These are phyloP conservation scores for Lycodopsis pacificus DNA, from an alignment of 2,797 vertebrate species.

Conservation along the genomic window DNA sequence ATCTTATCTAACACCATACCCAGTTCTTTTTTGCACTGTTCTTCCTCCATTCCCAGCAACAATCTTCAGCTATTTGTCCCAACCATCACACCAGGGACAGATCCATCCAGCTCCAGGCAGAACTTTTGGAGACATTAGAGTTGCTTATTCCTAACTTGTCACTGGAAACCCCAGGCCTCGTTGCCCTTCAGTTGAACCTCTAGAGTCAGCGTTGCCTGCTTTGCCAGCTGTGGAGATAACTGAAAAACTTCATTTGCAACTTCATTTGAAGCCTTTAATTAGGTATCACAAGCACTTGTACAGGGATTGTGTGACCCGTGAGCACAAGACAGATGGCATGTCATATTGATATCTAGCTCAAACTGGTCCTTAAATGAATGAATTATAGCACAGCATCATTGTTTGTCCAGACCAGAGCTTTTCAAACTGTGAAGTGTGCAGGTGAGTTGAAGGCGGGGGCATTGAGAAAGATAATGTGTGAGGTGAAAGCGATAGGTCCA, in stretches of 20 bases:
- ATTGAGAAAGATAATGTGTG: background rate
- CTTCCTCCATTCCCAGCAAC: background rate
- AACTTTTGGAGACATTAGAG: constrained; percentile 21
- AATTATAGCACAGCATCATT: constrained; percentile 1
- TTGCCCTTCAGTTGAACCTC: constrained; percentile 77
- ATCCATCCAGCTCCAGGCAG: background rate
- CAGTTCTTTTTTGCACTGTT: background rate
- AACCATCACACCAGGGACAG: background rate
- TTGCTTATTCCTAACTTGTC: constrained; percentile 45
- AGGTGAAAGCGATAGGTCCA: background rate
- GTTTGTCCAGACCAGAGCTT: constrained; percentile 4
- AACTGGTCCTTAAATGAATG: constrained; percentile 20
- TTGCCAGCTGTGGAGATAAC: constrained; percentile 90
- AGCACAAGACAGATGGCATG: constrained; percentile 80
- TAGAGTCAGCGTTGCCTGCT: constrained; percentile 82
- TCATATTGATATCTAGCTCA: constrained; percentile 24
- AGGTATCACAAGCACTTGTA: constrained; percentile 90
- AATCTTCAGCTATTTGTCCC: background rate
- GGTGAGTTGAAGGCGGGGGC: background rate
- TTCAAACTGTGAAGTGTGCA: background rate
- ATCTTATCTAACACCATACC: background rate
- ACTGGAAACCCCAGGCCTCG: constrained; percentile 50
- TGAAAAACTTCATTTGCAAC: constrained; percentile 90
- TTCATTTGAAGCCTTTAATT: constrained; percentile 95
- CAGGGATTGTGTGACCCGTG: constrained; percentile 87